Percentiles rank a stretch among this genome's conserved stretches.
Conservation (phyloP, 2,797 vertebrate genomes). For the Sebastes iracundus region DNA sequence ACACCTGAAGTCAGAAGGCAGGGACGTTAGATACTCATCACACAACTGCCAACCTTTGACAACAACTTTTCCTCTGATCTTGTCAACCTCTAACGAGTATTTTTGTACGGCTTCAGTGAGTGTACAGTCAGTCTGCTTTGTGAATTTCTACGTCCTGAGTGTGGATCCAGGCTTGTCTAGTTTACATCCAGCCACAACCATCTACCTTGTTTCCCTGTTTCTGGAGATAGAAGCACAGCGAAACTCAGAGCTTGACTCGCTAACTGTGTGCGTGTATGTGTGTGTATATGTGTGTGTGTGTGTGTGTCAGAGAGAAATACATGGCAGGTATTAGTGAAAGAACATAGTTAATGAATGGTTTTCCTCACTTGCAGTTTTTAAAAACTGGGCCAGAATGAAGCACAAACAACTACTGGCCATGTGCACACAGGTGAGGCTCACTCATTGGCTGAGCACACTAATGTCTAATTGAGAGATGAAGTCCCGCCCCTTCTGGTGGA, state of each 20-base stretch:
- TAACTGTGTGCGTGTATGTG: conserved; percentile 21
- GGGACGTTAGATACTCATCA: conserved; percentile 16
- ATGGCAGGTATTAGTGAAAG: neutral
- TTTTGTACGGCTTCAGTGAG: conserved; percentile 54
- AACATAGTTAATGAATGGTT: neutral
- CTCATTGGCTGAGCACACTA: conserved; percentile 13
- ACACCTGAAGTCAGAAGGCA: conserved; percentile 4
- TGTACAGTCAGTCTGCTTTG: conserved; percentile 44
- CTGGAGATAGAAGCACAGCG: conserved; percentile 55
- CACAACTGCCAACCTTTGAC: conserved; percentile 57
- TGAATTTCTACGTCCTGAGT: conserved; percentile 47
- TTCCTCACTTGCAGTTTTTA: conserved; percentile 1
- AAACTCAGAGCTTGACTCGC: conserved; percentile 25
- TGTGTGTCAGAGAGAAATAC: conserved; percentile 6
- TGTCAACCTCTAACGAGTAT: conserved; percentile 31
- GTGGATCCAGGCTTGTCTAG: conserved; percentile 45
- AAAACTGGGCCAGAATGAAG: conserved; percentile 9
- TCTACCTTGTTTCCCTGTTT: conserved; percentile 47
- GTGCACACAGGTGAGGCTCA: conserved; percentile 5
- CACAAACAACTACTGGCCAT: conserved; percentile 23
- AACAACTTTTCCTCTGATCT: conserved; percentile 19
- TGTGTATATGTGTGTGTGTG: conserved; percentile 21
- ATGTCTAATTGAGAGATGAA: neutral
- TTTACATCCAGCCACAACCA: conserved; percentile 59
- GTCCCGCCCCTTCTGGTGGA: too few relatives aligned